Evolutionary conservation across 2,888 invertebrate species (phyloP), one percentile per base, ranked within the genome.

Genomic region (Aricia artaxerxes): DNA sequence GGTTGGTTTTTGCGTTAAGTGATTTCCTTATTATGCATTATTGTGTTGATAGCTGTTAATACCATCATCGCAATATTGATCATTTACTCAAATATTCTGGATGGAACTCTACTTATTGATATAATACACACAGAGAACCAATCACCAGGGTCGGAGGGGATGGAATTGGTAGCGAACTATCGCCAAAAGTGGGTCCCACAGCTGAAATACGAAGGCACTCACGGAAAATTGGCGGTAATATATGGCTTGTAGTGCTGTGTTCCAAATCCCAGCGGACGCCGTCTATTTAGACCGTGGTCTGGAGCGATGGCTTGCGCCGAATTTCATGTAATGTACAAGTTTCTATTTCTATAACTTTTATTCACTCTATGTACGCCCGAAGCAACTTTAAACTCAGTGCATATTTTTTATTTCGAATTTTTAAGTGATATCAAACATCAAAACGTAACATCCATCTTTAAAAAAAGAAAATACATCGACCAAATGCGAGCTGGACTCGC

Each of bases 171-270:
- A 69, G 35, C 69, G 69, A 69, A 69, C 35, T 69, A 69, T 38
- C 69, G 69, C 35, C 69, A 69, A 69, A 69, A 69, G 69, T 69
- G 13, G 35, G 69, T 69, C 69, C 69, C 69, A 69, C 13, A 69
- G 69, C 69, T 69, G 69, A 69, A 69, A 69, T 38, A 69, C 69
- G 69, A 69, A 69, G 35, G 69, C 69, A 69, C 69, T 69, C 69
- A 69, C 69, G 69, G 69, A 69, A 69, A 69, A 69, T 69, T 69
- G 69, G 69, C 16, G 69, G 69, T 69, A 69, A 69, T 69, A 69
- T 69, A 69, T 69, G 69, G 13, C 69, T 69, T 69, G 69, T 69
- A 35, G 35, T 69, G 35, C 69, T 69, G 69, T 69, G 69, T 69
- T 69, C 69, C 35, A 69, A 69, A 69, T 69, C 69, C 69, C 69